These are phyloP conservation scores for Eueides isabella DNA, from an alignment of 1,140 invertebrate species.

Conservation along the genomic window DNA sequence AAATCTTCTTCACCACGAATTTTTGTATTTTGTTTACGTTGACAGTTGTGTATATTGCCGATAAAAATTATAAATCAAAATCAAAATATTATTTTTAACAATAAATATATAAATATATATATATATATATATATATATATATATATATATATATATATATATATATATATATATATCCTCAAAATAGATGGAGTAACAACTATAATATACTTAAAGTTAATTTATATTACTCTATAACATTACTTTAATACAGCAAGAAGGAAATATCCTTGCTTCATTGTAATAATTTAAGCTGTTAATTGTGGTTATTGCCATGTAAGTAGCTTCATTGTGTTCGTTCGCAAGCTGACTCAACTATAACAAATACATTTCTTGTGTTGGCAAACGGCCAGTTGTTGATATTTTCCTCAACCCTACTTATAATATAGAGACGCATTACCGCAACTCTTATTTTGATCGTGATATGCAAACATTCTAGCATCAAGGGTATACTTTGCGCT, in stretches of 20 bases:
- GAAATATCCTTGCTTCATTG: constrained; percentile 6
- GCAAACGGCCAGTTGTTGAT: constrained; percentile 40
- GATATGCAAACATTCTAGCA: constrained; percentile 43
- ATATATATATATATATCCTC: background rate
- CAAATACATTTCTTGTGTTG: constrained; percentile 36
- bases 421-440: constrained; percentile 36
- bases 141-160: too few relatives aligned
- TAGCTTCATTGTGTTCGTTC: constrained; percentile 23
- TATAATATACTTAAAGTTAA: background rate
- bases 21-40: too few relatives aligned
- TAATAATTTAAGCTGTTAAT: constrained; percentile 5
- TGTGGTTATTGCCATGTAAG: constrained; percentile 14
- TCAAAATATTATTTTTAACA: too few relatives aligned
- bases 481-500: constrained; percentile 33
- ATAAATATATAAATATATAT: too few relatives aligned
- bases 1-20: too few relatives aligned
- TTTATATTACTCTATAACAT: background rate
- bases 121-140: too few relatives aligned
- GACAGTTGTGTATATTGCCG: too few relatives aligned
- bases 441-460: constrained; percentile 39
- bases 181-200: background rate
- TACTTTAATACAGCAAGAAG: background rate
- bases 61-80: too few relatives aligned
- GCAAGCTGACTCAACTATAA: constrained; percentile 18
- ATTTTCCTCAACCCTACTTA: constrained; percentile 37